Evolutionary conservation across 2,113 vertebrate genomes (phyloP).

Genomic region (Aldabrachelys gigantea): DNA sequence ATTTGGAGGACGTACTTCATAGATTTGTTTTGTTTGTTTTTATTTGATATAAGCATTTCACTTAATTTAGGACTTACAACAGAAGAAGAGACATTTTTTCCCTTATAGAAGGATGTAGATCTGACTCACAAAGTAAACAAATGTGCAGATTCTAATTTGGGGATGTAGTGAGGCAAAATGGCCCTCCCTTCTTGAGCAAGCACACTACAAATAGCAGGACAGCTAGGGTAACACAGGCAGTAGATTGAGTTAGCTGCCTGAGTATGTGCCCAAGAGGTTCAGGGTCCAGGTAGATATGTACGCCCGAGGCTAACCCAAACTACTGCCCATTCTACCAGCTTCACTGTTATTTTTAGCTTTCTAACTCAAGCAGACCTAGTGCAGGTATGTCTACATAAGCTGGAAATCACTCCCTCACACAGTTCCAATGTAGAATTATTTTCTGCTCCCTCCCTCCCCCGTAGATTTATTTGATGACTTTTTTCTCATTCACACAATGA

Average conservation of each 20-base stretch:
- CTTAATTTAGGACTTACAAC: no score
- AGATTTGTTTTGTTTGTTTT: background rate
- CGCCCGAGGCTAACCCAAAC: no score
- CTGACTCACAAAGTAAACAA: background rate
- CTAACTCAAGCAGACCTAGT: no score
- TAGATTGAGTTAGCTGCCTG: background rate
- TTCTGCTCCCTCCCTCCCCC: no score
- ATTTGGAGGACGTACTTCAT: no score
- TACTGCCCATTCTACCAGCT: no score
- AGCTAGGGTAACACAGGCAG: background rate
- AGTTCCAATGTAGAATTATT: no score
- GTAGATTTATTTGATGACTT: no score
- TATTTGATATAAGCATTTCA: background rate
- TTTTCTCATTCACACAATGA: background rate
- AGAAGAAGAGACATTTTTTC: background rate
- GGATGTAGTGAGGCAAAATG: no score
- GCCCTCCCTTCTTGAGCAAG: background rate
- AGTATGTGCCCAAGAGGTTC: background rate
- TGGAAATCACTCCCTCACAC: no score
- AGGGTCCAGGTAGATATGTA: background rate
- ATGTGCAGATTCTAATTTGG: background rate
- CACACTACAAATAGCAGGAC: background rate
- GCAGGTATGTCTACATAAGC: no score
- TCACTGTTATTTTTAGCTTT: no score
- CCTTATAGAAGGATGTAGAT: background rate